Evolutionary conservation across 2,113 vertebrate genomes (phyloP), one percentile per base, ranked within the genome.

Genomic region (Ochotona princeps): DNA sequence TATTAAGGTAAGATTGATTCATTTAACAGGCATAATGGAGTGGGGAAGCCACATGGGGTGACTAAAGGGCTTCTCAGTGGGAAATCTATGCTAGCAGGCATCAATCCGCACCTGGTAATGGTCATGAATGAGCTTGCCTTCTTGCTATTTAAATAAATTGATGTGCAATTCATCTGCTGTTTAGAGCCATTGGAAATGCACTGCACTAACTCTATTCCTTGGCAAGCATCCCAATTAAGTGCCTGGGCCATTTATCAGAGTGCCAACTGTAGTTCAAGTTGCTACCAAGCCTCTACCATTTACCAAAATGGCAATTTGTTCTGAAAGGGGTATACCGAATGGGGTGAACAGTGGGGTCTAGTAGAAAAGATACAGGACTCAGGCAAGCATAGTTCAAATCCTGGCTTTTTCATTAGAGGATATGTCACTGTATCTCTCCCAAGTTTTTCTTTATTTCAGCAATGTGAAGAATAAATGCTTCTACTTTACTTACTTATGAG

Each of bases 61-160:
- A 92, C 85, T 92, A 93, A 96, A 96, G 92, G 94, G 87, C 81
- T 91, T 96, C 96, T 21, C 96, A 83, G 94, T 94, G 92, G 96
- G 96, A 95, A 93, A 92, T 84, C 91, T 89, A 20, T 89, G 93
- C 95, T 93, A 96, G 94, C 94, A 94, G 95, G 96, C 95, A 91
- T 92, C 95, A 90, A 21, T 94, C 94, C 7, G 38, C 95, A 96
- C 96, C 96, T 97, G 95, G 92, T 93, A 96, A 97, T 96, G 95
- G 74, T 93, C 96, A 38, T 88, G 94, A 96, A 96, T 90, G 95
- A 85, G 61, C 91, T 90, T 30, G 2, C 91, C 47, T 69, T 74
- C 93, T 95, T 93, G 96, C 92, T 96, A 95, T 96, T 97, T 95
- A 95, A 97, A 96, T 97, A 95, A 96, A 97, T 97, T 92, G 94